Evolutionary conservation across 2,797 vertebrate genomes (phyloP).

Genomic region (Lithobates sylvaticus): DNA sequence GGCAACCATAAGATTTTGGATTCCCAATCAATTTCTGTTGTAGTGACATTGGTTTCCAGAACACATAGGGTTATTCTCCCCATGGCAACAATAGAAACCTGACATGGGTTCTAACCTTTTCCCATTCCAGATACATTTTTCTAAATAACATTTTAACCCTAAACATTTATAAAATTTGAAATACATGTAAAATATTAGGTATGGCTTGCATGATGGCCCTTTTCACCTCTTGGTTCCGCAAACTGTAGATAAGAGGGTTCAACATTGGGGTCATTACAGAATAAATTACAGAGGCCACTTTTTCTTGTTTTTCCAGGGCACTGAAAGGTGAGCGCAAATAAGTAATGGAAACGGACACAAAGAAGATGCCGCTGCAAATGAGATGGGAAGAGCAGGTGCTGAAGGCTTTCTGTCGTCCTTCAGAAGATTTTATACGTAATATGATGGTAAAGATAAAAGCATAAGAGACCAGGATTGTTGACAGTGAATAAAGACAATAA

Average conservation of each 20-base stretch:
- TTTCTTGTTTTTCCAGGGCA: neutral
- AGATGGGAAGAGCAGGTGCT: neutral
- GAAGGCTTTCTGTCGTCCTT: neutral
- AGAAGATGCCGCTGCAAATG: neutral
- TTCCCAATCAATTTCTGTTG: too few relatives aligned
- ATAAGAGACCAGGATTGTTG: neutral
- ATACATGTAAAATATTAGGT: neutral
- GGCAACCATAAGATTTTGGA: too few relatives aligned
- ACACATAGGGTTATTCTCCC: too few relatives aligned
- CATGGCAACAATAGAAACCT: too few relatives aligned
- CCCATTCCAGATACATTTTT: too few relatives aligned
- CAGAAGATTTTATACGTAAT: neutral
- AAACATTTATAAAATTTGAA: too few relatives aligned
- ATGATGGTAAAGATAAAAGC: neutral
- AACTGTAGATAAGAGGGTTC: slow-evolving; percentile 3
- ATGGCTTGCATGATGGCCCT: neutral
- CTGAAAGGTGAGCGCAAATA: neutral
- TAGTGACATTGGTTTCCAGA: too few relatives aligned
- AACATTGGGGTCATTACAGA: neutral
- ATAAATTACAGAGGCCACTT: neutral
- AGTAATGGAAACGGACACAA: neutral
- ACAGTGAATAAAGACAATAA: neutral
- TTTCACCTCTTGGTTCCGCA: neutral
- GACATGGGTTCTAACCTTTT: too few relatives aligned
- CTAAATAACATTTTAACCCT: too few relatives aligned